Evolutionary conservation across 2,888 invertebrate species (phyloP), one percentile per base, ranked within the genome.

Genomic region (Strigamia maritima): DNA sequence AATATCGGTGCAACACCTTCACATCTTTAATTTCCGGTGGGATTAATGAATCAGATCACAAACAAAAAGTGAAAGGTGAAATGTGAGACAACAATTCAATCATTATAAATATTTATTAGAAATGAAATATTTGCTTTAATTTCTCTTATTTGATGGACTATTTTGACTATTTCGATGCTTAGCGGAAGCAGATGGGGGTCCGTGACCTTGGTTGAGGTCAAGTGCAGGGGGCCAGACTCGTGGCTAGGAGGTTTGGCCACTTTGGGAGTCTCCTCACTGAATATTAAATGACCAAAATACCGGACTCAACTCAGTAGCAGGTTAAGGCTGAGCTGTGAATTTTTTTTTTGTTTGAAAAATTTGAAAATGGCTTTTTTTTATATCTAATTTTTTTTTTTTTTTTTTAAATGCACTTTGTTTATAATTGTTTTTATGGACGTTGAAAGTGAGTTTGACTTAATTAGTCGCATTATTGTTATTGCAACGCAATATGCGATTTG

Each of bases 141-240:
- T 60, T 60, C 40, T 60, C 60, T 60, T 19, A 4, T 60, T 31
- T 60, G 60, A 22, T 60, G 22, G 60, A 40, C 40, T 40, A 40
- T 60, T 60, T 60, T 22, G 60, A 31, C 22, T 60, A 60, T 60
- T 60, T 60, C 19, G 19, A 19, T 60, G 60, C 60, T 60, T 60
- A 19, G 19, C 60, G 60, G 60, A 60, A 60, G 60, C 22, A 60
- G 60, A 60, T 60, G 60, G 60, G 60, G 60, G 60, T 60, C 60
- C 60, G 60, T 60, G 60, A 60, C 60, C 60, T 60, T 60, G 60
- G 60, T 60, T 19, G 60, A 60, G 60, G 60, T 60, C 60, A 60
- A 60, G 60, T 60, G 60, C 60, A 60, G 60, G 60, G 60, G 60
- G 60, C 60, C 60, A 60, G 60, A 60, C 60, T 60, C 60, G 60